phyloP scores from a whole-genome alignment of 2,797 vertebrate genomes.

The Bovichtus variegatus region DNA sequence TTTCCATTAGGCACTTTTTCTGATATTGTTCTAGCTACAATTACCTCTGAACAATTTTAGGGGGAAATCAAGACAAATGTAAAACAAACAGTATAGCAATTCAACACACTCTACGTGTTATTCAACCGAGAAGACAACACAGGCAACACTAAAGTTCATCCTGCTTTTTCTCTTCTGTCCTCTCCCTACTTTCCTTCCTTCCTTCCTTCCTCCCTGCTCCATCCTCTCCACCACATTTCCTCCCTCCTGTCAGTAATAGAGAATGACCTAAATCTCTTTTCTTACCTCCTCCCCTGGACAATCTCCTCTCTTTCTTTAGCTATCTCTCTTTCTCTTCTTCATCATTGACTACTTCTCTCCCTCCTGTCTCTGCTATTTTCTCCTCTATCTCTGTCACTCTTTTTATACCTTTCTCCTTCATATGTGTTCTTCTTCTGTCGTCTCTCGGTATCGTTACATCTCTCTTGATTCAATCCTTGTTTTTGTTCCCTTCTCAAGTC shows the following conservation, averaged over 20 bases:
- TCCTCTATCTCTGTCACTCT: constrained; percentile 36
- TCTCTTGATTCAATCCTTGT: neutral
- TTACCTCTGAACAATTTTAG: neutral
- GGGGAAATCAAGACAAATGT: neutral
- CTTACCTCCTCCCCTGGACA: constrained; percentile 41
- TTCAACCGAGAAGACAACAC: neutral
- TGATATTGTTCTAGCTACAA: neutral
- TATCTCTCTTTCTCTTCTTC: constrained; percentile 35
- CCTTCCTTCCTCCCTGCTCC: neutral
- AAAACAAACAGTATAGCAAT: no score
- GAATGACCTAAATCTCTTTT: constrained; percentile 58
- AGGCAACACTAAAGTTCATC: neutral
- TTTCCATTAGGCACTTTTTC: no score
- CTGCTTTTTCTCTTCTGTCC: neutral
- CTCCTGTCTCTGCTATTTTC: constrained; percentile 26
- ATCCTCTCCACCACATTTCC: constrained; percentile 23
- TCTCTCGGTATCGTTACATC: constrained; percentile 10
- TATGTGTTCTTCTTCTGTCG: neutral
- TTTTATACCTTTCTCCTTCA: constrained; percentile 44
- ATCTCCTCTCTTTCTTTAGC: constrained; percentile 47
- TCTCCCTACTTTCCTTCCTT: neutral
- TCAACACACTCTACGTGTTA: neutral
- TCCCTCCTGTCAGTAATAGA: constrained; percentile 29
- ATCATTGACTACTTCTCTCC: constrained; percentile 24
- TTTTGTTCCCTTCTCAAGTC: neutral